These are phyloP conservation scores for Folsomia manolachei DNA, from an alignment of 2,888 invertebrate species.

Conservation along the genomic window DNA sequence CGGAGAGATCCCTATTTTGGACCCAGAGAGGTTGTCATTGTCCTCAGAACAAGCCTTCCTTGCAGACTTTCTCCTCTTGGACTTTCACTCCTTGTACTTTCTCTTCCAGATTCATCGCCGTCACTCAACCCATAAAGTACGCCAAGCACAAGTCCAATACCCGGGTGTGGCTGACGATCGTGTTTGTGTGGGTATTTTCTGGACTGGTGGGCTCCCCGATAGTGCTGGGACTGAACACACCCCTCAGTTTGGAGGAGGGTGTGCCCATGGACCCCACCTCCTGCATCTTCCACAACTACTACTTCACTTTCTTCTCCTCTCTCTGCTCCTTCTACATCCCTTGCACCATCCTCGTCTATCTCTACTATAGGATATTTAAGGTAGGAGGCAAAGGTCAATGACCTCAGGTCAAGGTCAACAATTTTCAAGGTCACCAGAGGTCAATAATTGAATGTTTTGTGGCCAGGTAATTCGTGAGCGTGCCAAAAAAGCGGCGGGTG, in stretches of 20 bases:
- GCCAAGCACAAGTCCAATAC: conserved; percentile 96
- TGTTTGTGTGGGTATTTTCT: conserved; percentile 92
- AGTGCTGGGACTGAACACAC: conserved; percentile 91
- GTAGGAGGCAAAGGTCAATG: conserved; percentile 59
- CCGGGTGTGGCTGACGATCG: conserved; percentile 90
- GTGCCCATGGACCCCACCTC: conserved; percentile 58
- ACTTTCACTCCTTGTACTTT: no score
- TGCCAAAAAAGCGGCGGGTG: conserved; percentile 73
- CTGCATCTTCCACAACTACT: conserved; percentile 95
- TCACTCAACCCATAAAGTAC: conserved; percentile 98
- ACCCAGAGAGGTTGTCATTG: no score
- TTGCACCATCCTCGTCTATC: conserved; percentile 95
- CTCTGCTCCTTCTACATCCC: conserved; percentile 98
- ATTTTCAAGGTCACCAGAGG: no score
- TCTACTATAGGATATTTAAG: conserved; percentile 96
- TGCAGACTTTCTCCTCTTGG: no score
- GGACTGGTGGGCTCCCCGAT: conserved; percentile 95
- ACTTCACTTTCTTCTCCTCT: conserved; percentile 97
- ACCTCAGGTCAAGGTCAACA: no score
- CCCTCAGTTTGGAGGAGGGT: conserved; percentile 63
- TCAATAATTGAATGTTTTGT: conserved; percentile 3
- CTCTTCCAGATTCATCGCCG: conserved; percentile 92
- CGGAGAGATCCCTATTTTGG: no score
- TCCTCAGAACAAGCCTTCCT: no score
- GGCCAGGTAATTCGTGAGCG: conserved; percentile 77